Percentiles rank a stretch among this genome's conserved stretches.
These are phyloP conservation scores for Malurus cyaneus DNA, from an alignment of 2,113 vertebrate genomes.

Conservation along the genomic window DNA sequence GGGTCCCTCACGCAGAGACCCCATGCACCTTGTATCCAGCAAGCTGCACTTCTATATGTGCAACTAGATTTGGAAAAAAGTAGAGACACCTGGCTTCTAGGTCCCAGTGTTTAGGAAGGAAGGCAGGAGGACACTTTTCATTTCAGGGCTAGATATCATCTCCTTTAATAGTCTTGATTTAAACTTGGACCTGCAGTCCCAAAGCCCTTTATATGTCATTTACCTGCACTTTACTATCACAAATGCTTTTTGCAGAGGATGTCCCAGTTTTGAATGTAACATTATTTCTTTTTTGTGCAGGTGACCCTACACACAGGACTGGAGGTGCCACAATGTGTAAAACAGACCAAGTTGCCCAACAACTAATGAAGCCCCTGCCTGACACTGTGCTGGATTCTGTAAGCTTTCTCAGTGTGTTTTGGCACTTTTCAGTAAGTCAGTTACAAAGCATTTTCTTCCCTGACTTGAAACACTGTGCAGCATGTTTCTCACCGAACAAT, in stretches of 20 bases:
- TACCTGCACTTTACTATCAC: not conserved
- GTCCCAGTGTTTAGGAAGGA: not conserved
- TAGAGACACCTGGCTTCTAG: not conserved
- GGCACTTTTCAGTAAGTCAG: conserved; percentile 20
- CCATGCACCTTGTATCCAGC: not conserved
- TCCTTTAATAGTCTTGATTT: not conserved
- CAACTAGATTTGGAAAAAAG: not conserved
- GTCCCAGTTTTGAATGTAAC: not conserved
- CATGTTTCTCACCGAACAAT: not conserved
- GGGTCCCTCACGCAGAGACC: not conserved
- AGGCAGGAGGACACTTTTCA: not conserved
- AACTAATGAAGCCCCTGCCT: conserved; percentile 51
- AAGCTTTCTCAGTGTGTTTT: conserved; percentile 36
- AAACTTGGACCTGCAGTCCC: not conserved
- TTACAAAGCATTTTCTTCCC: not conserved
- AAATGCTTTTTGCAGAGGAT: not conserved
- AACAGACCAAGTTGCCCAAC: conserved; percentile 72
- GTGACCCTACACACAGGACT: conserved; percentile 92
- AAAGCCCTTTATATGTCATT: not conserved
- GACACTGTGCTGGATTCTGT: conserved; percentile 31
- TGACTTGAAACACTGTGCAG: not conserved
- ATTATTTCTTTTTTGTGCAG: conserved; percentile 69
- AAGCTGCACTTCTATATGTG: not conserved
- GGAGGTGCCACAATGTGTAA: conserved; percentile 86
- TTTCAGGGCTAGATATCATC: not conserved